These are phyloP conservation scores for Romanomermis culicivorax DNA, from an alignment of 2,888 invertebrate species.

Conservation along the genomic window DNA sequence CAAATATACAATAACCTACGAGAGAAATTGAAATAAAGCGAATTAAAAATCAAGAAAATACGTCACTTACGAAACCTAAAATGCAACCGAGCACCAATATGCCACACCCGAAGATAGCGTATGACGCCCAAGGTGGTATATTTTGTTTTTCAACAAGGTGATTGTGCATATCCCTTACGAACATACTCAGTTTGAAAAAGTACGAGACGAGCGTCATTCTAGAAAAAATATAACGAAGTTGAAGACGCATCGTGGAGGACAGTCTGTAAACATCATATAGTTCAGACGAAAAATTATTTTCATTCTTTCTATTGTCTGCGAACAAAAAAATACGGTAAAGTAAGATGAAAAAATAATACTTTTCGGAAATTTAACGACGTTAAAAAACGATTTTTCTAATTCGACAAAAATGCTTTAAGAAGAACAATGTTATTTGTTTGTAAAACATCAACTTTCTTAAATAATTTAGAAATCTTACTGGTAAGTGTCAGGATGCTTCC, in stretches of 20 bases:
- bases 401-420: too few relatives aligned
- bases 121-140: constrained; percentile 30
- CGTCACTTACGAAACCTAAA: constrained; percentile 57
- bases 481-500: constrained; percentile 73
- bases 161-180: constrained; percentile 44
- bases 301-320: too few relatives aligned
- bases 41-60: too few relatives aligned
- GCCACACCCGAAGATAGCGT: constrained; percentile 64
- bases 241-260: too few relatives aligned
- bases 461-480: constrained; percentile 41
- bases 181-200: constrained; percentile 84
- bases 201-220: constrained; percentile 70
- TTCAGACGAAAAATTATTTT: too few relatives aligned
- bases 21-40: too few relatives aligned
- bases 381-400: too few relatives aligned
- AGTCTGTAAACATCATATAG: too few relatives aligned
- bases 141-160: constrained; percentile 23
- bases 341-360: too few relatives aligned
- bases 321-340: too few relatives aligned
- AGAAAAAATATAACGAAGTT: constrained; percentile 18
- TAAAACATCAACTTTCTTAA: neutral
- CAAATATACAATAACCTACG: constrained; percentile 54
- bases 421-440: too few relatives aligned
- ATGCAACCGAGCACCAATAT: constrained; percentile 77
- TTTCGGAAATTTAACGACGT: too few relatives aligned